Conservation (phyloP, 2,797 vertebrate species). For the Neosilurus hyrtlii region DNA sequence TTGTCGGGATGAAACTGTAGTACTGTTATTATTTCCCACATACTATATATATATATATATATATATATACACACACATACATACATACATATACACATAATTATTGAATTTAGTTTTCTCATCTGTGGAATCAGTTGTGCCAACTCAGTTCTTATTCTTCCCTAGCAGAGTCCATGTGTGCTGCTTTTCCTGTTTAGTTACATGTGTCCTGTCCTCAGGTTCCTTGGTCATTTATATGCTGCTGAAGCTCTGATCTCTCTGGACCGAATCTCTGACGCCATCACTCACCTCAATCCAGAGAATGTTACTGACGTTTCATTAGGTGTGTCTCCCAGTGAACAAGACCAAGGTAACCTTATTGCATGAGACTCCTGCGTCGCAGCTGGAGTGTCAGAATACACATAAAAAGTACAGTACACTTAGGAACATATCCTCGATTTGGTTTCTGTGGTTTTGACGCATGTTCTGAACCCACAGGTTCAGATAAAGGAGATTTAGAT, state of each 20-base stretch:
- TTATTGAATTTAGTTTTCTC: not conserved
- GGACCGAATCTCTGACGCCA: slow-evolving; percentile 97
- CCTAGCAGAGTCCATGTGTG: slow-evolving; percentile 17
- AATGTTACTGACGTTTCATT: slow-evolving; percentile 95
- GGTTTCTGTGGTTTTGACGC: not conserved
- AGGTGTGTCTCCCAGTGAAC: slow-evolving; percentile 87
- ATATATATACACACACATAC: no score
- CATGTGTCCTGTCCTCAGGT: slow-evolving; percentile 69
- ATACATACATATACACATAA: no score
- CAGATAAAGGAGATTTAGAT: slow-evolving; percentile 92
- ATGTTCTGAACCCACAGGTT: slow-evolving; percentile 71
- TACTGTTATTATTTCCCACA: no score
- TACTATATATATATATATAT: no score
- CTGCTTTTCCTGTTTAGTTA: slow-evolving; percentile 15
- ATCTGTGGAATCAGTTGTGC: not conserved
- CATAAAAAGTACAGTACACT: not conserved
- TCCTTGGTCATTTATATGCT: slow-evolving; percentile 95
- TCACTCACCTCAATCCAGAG: slow-evolving; percentile 94
- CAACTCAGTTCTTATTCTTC: not conserved
- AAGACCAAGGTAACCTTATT: slow-evolving; percentile 85
- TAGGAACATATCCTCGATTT: not conserved
- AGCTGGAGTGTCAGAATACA: not conserved
- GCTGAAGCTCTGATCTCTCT: slow-evolving; percentile 97
- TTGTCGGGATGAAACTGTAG: no score
- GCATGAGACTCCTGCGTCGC: not conserved